Conservation (phyloP, 2,797 vertebrate genomes). For the Sebastes cheni region DNA sequence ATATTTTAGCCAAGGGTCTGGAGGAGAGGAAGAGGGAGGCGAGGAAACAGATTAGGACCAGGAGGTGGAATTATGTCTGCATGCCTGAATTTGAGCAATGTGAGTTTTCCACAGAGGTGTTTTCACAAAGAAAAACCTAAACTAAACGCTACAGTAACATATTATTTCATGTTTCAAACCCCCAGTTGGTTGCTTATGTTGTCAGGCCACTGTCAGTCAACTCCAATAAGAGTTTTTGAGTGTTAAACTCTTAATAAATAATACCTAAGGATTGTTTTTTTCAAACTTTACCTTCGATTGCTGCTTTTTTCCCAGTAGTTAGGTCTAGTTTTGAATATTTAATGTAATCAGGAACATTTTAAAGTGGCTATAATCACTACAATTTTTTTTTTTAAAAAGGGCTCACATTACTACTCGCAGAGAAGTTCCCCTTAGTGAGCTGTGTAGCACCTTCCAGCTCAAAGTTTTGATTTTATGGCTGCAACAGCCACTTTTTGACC, state of each 20-base stretch:
- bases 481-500: too few species aligned
- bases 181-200: too few species aligned
- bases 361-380: background rate
- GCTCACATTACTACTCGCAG: too few species aligned
- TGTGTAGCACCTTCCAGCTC: too few species aligned
- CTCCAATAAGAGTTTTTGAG: background rate
- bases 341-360: fast-evolving
- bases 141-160: background rate
- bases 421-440: too few species aligned
- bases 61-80: constrained; percentile 28
- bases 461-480: fast-evolving
- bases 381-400: too few species aligned
- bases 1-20: background rate
- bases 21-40: background rate
- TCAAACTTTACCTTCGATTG: too few species aligned
- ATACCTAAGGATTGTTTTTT: too few species aligned
- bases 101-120: background rate
- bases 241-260: background rate
- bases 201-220: background rate
- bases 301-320: background rate
- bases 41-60: constrained; percentile 1
- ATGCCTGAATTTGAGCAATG: constrained; percentile 26
- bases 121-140: background rate
- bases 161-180: background rate
- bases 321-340: background rate